phyloP scores from a whole-genome alignment of 2,113 vertebrate genomes.

The Actenoides hombroni region DNA sequence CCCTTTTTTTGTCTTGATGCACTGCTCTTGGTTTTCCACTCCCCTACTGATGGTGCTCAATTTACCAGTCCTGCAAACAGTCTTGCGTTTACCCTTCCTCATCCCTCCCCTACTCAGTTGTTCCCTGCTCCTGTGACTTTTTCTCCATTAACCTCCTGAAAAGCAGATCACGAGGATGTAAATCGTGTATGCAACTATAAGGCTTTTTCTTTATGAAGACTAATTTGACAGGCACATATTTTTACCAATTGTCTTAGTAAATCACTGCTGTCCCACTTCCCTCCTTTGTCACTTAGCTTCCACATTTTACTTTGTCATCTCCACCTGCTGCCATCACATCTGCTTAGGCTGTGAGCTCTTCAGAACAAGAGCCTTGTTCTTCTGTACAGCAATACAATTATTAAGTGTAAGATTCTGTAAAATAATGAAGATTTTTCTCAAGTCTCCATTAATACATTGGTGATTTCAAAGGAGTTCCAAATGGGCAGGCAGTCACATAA shows the following conservation, averaged over 20 bases:
- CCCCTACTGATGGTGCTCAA: neutral
- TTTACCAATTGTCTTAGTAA: neutral
- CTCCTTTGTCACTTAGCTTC: neutral
- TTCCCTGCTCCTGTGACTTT: neutral
- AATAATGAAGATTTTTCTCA: conserved; percentile 24
- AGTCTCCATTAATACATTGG: neutral
- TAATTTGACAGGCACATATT: neutral
- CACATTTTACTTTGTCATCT: neutral
- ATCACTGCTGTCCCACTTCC: neutral
- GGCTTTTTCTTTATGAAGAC: neutral
- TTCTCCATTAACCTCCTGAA: neutral
- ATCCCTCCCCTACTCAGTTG: neutral
- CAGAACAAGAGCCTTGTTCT: neutral
- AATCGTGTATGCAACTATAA: neutral
- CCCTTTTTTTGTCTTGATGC: neutral
- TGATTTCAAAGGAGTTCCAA: conserved; percentile 4
- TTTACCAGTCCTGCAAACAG: neutral
- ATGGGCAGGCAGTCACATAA: neutral
- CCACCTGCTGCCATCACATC: neutral
- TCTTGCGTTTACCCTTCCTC: neutral
- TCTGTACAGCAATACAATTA: neutral
- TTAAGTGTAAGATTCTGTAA: neutral
- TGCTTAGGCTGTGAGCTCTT: neutral
- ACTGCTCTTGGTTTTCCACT: neutral
- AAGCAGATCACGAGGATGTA: neutral